Percentiles rank a stretch among this genome's conserved stretches.
These are phyloP conservation scores for Rhinopomastus cyanomelas DNA, from an alignment of 2,113 vertebrate species.

Conservation along the genomic window DNA sequence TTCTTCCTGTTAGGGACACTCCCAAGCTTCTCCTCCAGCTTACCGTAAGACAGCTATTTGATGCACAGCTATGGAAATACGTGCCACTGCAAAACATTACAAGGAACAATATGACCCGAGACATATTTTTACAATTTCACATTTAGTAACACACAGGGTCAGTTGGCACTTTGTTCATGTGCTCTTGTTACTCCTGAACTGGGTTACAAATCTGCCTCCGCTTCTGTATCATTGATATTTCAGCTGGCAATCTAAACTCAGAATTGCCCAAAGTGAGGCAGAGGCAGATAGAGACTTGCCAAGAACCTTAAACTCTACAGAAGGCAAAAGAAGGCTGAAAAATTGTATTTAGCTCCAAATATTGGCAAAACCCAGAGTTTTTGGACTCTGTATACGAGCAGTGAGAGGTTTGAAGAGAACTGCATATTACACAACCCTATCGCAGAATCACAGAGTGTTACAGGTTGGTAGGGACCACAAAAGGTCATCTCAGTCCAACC, in stretches of 20 bases:
- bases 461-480: too few relatives aligned
- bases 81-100: neutral
- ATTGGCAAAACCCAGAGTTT: neutral
- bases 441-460: too few relatives aligned
- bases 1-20: neutral
- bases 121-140: neutral
- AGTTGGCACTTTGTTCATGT: neutral
- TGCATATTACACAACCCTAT: neutral
- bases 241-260: neutral
- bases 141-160: neutral
- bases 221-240: neutral
- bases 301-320: neutral
- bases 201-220: neutral
- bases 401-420: neutral
- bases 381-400: fast-evolving
- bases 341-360: neutral
- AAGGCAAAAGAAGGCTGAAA: neutral
- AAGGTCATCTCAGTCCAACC: too few relatives aligned
- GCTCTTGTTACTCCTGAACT: neutral
- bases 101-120: neutral
- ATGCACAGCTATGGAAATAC: neutral
- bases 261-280: neutral
- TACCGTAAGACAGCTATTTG: neutral
- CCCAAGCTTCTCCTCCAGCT: neutral
- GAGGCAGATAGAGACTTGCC: neutral